Conservation (phyloP, 2,113 vertebrate genomes). For the Salvelinus fontinalis region DNA sequence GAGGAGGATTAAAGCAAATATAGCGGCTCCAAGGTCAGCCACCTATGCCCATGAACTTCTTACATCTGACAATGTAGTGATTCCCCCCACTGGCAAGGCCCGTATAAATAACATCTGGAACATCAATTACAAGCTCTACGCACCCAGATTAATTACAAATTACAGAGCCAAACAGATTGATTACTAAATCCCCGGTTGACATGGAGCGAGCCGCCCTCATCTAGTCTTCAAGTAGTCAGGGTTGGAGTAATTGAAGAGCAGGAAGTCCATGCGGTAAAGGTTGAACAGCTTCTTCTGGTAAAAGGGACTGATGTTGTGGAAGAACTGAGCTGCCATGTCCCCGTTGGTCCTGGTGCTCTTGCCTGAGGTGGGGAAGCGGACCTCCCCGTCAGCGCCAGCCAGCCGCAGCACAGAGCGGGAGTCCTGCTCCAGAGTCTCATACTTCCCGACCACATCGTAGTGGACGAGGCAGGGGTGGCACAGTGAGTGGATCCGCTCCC, state of each 20-base stretch:
- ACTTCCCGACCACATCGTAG: slow-evolving; percentile 92
- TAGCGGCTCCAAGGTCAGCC: background rate
- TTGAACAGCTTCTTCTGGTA: slow-evolving; percentile 92
- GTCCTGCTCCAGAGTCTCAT: slow-evolving; percentile 88
- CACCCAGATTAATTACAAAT: background rate
- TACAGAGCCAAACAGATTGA: background rate
- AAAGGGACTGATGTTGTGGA: slow-evolving; percentile 86
- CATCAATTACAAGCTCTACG: background rate
- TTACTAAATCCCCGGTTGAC: background rate
- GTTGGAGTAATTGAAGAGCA: slow-evolving; percentile 93
- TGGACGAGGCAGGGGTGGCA: slow-evolving; percentile 93
- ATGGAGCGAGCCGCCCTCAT: slow-evolving; percentile 26
- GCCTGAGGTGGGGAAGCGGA: slow-evolving; percentile 80
- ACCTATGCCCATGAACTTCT: background rate
- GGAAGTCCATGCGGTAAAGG: slow-evolving; percentile 93
- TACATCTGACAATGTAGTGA: background rate
- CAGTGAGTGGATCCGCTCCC: slow-evolving; percentile 90
- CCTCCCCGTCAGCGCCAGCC: slow-evolving; percentile 67
- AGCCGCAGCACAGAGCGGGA: slow-evolving; percentile 84
- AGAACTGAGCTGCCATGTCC: slow-evolving; percentile 81
- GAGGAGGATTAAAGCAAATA: slow-evolving; percentile 5
- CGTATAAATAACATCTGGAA: background rate
- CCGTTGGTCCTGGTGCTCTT: slow-evolving; percentile 77
- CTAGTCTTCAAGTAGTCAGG: slow-evolving; percentile 83
- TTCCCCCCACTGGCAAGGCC: background rate